Evolutionary conservation across 2,888 invertebrate species (phyloP), one percentile per base, ranked within the genome.

Genomic region (Drosophila differens): DNA sequence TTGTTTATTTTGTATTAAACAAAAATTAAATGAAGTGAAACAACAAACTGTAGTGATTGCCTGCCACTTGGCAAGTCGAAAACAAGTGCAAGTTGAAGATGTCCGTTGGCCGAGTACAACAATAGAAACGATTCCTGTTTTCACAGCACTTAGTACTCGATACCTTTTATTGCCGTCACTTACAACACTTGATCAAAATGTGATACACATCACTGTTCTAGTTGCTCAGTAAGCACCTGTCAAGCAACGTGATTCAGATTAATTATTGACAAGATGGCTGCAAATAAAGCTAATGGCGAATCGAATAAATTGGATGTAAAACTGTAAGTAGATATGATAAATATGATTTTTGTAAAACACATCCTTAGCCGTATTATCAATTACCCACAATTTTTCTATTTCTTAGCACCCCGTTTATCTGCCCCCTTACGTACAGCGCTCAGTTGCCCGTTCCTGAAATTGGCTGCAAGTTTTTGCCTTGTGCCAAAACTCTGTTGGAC

Each of bases 401-500:
- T 4, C 22, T 2, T 41, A 83, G 89, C 37, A 54, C 32, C 12
- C 41, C 49, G 22, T 67, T 85, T 16, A 28, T 74, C 25, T 68
- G 72, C 9, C 30, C 66, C 37, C 37, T 80, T 35, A 28, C 35
- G 19, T 84, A 74, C 44, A 60, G 10, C 7, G 66, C 55, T 39
- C 41, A 77, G 10, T 10, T 83, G 30, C 87, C 89, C 7, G 63
- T 64, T 6, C 51, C 68, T 19, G 19, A 22, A 22, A 14, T 67
- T 19, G 78, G 53, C 1, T 61, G 70, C 41, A 86, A 89, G 33
- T 72, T 81, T 41, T 37, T 86, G 53, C 81, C 81, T 1, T 75
- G 73, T 32, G 70, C 73, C 9, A 77, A 63, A 39, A 22, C 51
- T 12, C 22, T 83, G 4, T 28, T 64, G 19, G 89, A 81, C 14